Conservation (phyloP, 2,888 invertebrate genomes). For the Atherix ibis region DNA sequence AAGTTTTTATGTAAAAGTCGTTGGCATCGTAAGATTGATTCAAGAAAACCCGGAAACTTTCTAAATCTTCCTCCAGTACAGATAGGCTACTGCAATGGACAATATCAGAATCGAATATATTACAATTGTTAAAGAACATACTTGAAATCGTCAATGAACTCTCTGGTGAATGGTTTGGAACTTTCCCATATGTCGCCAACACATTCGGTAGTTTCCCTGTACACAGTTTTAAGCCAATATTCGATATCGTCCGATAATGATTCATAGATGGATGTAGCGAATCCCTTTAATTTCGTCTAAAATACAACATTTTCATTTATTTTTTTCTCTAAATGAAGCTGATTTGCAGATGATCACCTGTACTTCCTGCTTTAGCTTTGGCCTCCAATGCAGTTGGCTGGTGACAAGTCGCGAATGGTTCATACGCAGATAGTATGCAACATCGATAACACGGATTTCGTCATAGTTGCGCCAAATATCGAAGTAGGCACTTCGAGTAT, state of each 20-base stretch:
- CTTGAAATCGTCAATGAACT: conserved; percentile 56
- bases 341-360: no score
- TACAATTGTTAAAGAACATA: conserved; percentile 17
- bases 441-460: conserved; percentile 59
- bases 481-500: conserved; percentile 57
- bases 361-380: conserved; percentile 48
- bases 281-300: conserved; percentile 32
- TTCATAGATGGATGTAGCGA: conserved; percentile 35
- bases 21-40: conserved; percentile 65
- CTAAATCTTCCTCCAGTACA: conserved; percentile 43
- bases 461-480: conserved; percentile 72
- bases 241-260: conserved; percentile 38
- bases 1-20: conserved; percentile 69
- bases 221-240: conserved; percentile 49
- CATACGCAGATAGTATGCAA: conserved; percentile 60
- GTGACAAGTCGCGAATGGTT: conserved; percentile 73
- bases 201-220: conserved; percentile 52
- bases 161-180: conserved; percentile 50
- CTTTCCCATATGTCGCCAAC: conserved; percentile 58
- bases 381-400: conserved; percentile 65
- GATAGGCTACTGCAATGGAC: conserved; percentile 37
- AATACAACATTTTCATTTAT: not conserved
- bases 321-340: no score
- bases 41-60: conserved; percentile 47
- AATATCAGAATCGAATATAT: no score